Percentiles rank a stretch among this genome's conserved stretches.
Evolutionary conservation across 2,888 invertebrate genomes (phyloP).

Genomic region (Muschampia plurimacula): DNA sequence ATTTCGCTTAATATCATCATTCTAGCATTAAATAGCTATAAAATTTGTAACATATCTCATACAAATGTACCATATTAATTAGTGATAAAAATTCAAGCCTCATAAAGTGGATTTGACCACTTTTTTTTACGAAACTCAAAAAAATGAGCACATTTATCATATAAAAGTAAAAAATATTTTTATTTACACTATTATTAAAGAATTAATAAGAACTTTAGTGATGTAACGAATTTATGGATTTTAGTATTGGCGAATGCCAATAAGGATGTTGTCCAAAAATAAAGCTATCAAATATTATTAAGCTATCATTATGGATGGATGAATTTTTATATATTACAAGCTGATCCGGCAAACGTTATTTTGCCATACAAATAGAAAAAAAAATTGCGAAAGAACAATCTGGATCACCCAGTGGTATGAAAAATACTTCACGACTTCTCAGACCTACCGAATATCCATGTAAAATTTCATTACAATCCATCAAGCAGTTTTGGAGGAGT

Average conservation of each 20-base stretch:
- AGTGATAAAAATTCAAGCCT: conserved; percentile 17
- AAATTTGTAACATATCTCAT: not conserved
- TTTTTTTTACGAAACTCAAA: not conserved
- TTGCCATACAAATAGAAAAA: no score
- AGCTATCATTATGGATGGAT: no score
- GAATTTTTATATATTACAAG: no score
- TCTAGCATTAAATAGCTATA: not conserved
- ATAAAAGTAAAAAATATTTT: conserved; percentile 5
- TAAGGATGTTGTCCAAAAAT: no score
- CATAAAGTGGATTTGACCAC: conserved; percentile 5
- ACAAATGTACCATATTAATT: not conserved
- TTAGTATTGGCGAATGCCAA: not conserved
- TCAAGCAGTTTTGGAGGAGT: no score
- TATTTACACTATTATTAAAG: conserved; percentile 10
- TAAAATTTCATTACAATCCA: no score
- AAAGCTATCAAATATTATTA: no score
- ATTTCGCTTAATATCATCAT: not conserved
- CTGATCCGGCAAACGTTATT: no score
- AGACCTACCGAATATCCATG: no score
- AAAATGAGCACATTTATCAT: conserved; percentile 15
- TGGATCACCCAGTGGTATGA: no score
- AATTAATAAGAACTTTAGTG: conserved; percentile 14
- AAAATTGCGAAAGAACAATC: no score
- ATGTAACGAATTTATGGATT: not conserved
- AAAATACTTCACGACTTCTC: no score